Evolutionary conservation across 2,888 invertebrate species (phyloP).

Genomic region (Sinopyrophorus schimmeli): DNA sequence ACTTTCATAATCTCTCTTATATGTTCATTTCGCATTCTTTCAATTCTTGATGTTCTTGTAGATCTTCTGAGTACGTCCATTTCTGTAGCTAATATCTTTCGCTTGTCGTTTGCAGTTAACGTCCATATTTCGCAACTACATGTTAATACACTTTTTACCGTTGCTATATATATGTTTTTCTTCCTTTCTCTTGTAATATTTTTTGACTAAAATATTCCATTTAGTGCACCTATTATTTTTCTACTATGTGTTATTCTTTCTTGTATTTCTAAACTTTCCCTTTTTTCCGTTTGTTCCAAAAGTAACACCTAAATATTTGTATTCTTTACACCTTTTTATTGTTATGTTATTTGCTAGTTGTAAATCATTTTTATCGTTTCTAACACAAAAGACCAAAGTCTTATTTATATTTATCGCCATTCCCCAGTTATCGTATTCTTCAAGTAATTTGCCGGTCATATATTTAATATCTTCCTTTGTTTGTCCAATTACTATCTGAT

Average conservation of each 20-base stretch:
- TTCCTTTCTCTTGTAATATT: conserved; percentile 1
- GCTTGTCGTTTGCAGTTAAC: conserved; percentile 1
- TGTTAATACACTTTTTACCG: too few species aligned
- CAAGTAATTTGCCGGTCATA: background rate
- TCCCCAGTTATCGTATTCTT: too few species aligned
- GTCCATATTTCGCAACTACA: too few species aligned
- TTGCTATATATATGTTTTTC: background rate
- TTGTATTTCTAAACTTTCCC: background rate
- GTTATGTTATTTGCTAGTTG: background rate
- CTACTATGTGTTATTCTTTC: background rate
- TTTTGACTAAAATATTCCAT: conserved; percentile 1
- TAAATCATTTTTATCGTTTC: background rate
- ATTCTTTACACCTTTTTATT: background rate
- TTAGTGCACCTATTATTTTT: conserved; percentile 2
- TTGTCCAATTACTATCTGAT: conserved; percentile 4
- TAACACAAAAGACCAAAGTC: too few species aligned
- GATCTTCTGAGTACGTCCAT: background rate
- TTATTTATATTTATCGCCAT: too few species aligned
- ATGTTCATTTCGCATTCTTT: too few species aligned
- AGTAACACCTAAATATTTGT: conserved; percentile 1
- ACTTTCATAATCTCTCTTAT: too few species aligned
- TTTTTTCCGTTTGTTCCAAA: conserved; percentile 1
- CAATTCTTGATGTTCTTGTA: too few species aligned
- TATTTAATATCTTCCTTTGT: background rate
- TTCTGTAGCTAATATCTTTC: background rate